These are phyloP conservation scores for Acridotheres tristis DNA, from an alignment of 2,797 vertebrate genomes.

Conservation along the genomic window DNA sequence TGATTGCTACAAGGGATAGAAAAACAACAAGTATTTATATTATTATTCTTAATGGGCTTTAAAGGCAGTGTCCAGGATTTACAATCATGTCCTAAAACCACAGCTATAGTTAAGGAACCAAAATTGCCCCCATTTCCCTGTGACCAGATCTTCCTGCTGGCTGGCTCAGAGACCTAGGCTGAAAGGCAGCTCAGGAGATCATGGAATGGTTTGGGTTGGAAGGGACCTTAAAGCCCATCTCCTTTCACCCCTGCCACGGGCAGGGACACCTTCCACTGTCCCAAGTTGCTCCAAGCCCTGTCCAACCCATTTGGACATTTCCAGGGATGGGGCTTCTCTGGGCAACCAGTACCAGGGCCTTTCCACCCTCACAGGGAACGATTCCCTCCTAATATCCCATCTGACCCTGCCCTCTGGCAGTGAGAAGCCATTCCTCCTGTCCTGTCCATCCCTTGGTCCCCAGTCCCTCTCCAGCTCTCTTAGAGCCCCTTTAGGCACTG, in stretches of 20 bases:
- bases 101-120: not conserved
- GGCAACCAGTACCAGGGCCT: not conserved
- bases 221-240: not conserved
- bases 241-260: not conserved
- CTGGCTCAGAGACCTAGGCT: not conserved
- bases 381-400: not conserved
- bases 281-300: rapidly evolving
- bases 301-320: not conserved
- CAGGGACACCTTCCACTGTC: not conserved
- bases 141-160: not conserved
- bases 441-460: not conserved
- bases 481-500: not conserved
- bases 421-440: rapidly evolving
- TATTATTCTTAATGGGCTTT: not conserved
- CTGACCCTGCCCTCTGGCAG: not conserved
- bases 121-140: not conserved
- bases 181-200: not conserved
- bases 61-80: not conserved
- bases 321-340: not conserved
- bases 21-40: not conserved
- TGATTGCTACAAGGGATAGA: not conserved
- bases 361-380: rapidly evolving
- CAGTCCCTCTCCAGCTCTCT: not conserved
- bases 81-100: not conserved
- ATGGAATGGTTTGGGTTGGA: not conserved